Percentiles rank a stretch among this genome's conserved stretches.
Evolutionary conservation across 2,888 invertebrate species (phyloP).

Genomic region (Corbicula japonica): DNA sequence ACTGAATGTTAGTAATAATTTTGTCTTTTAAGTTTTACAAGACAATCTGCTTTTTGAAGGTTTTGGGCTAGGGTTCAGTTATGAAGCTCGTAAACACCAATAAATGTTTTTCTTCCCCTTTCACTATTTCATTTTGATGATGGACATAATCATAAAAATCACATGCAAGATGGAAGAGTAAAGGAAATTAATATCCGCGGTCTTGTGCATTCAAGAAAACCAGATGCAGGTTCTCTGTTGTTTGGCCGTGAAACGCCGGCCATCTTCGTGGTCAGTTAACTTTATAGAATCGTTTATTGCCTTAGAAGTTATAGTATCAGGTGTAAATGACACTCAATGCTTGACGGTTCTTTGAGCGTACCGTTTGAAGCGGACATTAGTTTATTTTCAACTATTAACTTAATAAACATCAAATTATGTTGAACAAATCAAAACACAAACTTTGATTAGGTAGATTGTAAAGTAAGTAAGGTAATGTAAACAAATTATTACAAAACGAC

Average conservation of each 20-base stretch:
- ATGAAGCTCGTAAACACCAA: slow-evolving; percentile 62
- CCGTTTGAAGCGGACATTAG: no score
- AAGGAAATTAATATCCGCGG: slow-evolving; percentile 37
- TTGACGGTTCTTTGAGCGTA: no score
- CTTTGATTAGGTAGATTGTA: no score
- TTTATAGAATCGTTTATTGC: slow-evolving; percentile 66
- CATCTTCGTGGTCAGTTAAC: slow-evolving; percentile 66
- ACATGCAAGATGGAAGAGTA: slow-evolving; percentile 65
- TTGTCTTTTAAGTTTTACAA: no score
- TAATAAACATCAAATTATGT: no score
- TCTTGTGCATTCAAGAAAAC: slow-evolving; percentile 43
- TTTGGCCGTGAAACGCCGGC: slow-evolving; percentile 33
- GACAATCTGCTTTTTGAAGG: slow-evolving; percentile 40
- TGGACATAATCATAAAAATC: slow-evolving; percentile 69
- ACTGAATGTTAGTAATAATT: no score
- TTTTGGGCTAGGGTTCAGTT: slow-evolving; percentile 48
- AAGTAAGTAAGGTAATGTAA: no score
- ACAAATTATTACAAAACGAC: no score
- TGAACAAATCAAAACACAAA: no score
- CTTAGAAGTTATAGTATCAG: slow-evolving; percentile 9
- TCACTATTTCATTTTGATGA: slow-evolving; percentile 66
- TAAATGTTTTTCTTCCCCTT: slow-evolving; percentile 55
- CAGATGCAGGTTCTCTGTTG: slow-evolving; percentile 56
- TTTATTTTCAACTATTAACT: no score
- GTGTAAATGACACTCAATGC: slow-evolving; percentile 32